phyloP scores from a whole-genome alignment of 2,888 invertebrate genomes.

The Byasa hedistus region DNA sequence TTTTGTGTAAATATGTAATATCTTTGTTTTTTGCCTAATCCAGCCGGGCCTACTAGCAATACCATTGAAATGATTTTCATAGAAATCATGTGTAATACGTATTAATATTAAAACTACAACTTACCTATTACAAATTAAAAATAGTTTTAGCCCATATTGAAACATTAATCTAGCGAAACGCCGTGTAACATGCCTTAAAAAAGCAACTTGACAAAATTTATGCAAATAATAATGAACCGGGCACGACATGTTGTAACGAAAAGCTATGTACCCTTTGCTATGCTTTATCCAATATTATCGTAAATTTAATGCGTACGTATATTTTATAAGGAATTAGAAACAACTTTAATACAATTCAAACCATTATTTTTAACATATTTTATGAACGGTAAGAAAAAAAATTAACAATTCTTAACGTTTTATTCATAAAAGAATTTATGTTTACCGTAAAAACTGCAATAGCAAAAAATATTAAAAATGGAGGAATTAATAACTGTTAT shows the following conservation, averaged over 20 bases:
- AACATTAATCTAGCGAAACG: conserved; percentile 3
- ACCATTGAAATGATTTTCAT: neutral
- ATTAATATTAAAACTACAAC: neutral
- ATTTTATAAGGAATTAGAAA: too few species aligned
- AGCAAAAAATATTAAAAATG: too few species aligned
- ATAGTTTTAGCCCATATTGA: neutral
- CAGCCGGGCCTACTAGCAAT: neutral
- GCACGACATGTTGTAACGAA: conserved; percentile 35
- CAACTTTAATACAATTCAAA: too few species aligned
- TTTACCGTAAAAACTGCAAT: too few species aligned
- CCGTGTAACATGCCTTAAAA: conserved; percentile 22
- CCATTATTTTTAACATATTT: too few species aligned
- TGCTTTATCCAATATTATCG: neutral
- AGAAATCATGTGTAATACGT: neutral
- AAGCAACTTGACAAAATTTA: conserved; percentile 30
- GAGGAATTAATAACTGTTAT: too few species aligned
- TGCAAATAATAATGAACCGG: conserved; percentile 35
- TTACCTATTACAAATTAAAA: conserved; percentile 6
- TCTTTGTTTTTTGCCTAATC: too few species aligned
- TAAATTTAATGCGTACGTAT: too few species aligned
- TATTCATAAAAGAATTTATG: too few species aligned
- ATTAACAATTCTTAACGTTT: too few species aligned
- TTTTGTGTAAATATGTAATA: too few species aligned
- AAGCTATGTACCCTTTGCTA: conserved; percentile 27
- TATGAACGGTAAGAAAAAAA: too few species aligned